phyloP scores from a whole-genome alignment of 2,888 invertebrate genomes.

The Yponomeuta sedellus region DNA sequence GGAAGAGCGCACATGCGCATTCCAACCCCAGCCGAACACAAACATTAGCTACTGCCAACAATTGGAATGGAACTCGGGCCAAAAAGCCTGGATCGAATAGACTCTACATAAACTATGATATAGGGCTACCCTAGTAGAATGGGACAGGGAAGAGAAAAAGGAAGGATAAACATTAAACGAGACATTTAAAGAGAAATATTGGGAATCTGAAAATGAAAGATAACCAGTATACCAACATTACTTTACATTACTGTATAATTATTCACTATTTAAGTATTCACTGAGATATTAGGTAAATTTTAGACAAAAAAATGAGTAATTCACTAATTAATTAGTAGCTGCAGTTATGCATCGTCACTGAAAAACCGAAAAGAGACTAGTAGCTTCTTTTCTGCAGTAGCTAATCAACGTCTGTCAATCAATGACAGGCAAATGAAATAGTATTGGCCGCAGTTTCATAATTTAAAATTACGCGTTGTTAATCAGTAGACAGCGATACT shows the following conservation, averaged over 20 bases:
- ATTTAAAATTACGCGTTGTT: not conserved
- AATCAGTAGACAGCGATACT: not conserved
- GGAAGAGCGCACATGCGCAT: slow-evolving; percentile 71
- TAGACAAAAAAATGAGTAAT: too few species aligned
- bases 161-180: not conserved
- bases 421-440: not conserved
- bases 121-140: not conserved
- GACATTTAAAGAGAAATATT: too few species aligned
- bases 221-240: too few species aligned
- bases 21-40: slow-evolving; percentile 13
- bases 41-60: slow-evolving; percentile 10
- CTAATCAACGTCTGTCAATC: too few species aligned
- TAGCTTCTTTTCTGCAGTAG: too few species aligned
- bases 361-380: too few species aligned
- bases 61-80: slow-evolving; percentile 3
- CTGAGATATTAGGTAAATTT: too few species aligned
- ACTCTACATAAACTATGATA: not conserved
- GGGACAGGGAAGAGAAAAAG: not conserved
- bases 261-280: too few species aligned
- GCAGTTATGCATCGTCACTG: too few species aligned
- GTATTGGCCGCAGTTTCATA: not conserved
- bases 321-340: too few species aligned
- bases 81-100: not conserved
- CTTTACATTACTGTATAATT: too few species aligned
- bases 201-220: too few species aligned